A percentile compares a stretch with the other conserved stretches of the same genome.
These are phyloP conservation scores for Amblyraja radiata DNA, from an alignment of 2,797 vertebrate genomes.

Conservation along the genomic window DNA sequence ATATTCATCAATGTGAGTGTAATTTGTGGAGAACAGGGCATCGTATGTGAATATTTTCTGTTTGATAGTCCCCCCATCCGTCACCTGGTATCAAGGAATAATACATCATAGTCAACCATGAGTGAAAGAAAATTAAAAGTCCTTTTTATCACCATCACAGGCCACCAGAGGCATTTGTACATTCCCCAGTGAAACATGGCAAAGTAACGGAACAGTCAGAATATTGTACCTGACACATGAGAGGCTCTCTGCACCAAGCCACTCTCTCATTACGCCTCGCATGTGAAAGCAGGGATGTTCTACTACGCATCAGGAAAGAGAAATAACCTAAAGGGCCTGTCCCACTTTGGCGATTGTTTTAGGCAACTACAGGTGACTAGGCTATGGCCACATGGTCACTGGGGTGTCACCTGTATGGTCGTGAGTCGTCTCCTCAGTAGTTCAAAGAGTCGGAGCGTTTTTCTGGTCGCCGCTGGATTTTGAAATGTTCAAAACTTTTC, in stretches of 20 bases:
- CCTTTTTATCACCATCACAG: constrained; percentile 17
- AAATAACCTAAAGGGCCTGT: neutral
- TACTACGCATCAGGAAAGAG: neutral
- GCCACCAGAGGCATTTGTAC: neutral
- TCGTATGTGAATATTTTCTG: constrained; percentile 93
- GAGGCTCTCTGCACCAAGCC: neutral
- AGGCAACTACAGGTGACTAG: too few species aligned
- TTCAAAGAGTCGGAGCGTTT: too few species aligned
- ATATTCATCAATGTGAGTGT: constrained; percentile 78
- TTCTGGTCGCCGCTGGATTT: too few species aligned
- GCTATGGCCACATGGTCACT: too few species aligned
- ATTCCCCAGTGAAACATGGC: neutral
- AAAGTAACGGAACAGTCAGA: constrained; percentile 2
- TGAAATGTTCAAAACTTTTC: too few species aligned
- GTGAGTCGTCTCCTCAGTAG: too few species aligned
- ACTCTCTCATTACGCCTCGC: neutral
- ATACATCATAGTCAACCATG: constrained; percentile 8
- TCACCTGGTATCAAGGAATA: constrained; percentile 60
- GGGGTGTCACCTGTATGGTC: too few species aligned
- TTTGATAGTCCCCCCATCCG: constrained; percentile 74
- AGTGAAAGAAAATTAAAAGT: constrained; percentile 23
- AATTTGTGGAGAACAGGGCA: constrained; percentile 85
- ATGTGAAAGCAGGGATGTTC: neutral
- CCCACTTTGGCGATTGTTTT: too few species aligned
- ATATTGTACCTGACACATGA: neutral